Evolutionary conservation across 2,888 invertebrate species (phyloP).

Genomic region (Dolichomitus sp.): DNA sequence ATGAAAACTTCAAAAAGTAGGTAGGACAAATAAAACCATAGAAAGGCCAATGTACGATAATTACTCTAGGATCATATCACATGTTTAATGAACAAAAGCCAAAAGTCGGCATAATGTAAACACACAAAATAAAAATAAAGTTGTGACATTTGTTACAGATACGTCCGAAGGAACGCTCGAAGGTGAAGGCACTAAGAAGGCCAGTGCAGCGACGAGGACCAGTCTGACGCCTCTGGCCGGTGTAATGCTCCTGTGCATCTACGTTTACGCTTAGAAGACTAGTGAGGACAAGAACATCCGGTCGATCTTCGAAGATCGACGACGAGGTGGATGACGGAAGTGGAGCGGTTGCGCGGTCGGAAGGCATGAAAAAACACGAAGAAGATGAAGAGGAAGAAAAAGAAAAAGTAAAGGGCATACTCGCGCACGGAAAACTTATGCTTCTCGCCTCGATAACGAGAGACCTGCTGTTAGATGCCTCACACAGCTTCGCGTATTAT

Average conservation of each 20-base stretch:
- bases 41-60: too few species aligned
- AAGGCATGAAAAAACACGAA: constrained; percentile 39
- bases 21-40: too few species aligned
- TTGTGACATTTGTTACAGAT: constrained; percentile 34
- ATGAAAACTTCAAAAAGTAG: too few species aligned
- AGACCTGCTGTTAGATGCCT: constrained; percentile 66
- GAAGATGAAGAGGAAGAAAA: constrained; percentile 20
- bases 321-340: constrained; percentile 45
- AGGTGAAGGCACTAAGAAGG: not conserved
- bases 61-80: too few species aligned
- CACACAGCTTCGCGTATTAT: constrained; percentile 68
- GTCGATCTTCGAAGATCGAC: constrained; percentile 63
- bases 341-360: constrained; percentile 42
- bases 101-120: too few species aligned
- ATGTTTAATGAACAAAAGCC: too few species aligned
- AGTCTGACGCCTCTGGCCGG: constrained; percentile 52
- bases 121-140: not conserved
- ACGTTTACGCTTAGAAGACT: constrained; percentile 54
- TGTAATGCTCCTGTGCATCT: constrained; percentile 49
- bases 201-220: constrained; percentile 47
- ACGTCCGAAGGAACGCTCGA: constrained; percentile 53
- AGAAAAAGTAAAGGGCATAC: not conserved
- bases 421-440: constrained; percentile 36
- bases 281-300: constrained; percentile 39
- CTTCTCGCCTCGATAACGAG: constrained; percentile 62